phyloP scores from a whole-genome alignment of 2,113 vertebrate genomes.

The Cottus gobio region DNA sequence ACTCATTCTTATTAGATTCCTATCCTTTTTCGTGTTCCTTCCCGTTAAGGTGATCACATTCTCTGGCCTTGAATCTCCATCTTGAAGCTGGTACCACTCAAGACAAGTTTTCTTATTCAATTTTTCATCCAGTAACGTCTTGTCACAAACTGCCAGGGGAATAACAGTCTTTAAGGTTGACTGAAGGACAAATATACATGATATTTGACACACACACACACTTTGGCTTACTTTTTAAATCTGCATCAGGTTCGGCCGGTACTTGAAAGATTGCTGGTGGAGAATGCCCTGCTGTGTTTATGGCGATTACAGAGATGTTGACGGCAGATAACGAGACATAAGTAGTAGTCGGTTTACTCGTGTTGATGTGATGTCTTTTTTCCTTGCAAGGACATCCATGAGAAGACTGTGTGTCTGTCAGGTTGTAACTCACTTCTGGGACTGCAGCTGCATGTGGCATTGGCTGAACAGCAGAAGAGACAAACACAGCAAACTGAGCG shows the following conservation, averaged over 20 bases:
- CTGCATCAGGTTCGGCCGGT: constrained; percentile 2
- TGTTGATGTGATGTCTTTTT: neutral
- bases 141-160: constrained; percentile 62
- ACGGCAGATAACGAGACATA: constrained; percentile 57
- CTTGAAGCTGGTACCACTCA: constrained; percentile 71
- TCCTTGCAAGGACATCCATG: constrained; percentile 53
- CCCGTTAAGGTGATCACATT: neutral
- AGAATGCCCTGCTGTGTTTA: constrained; percentile 64
- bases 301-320: constrained; percentile 62
- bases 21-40: neutral
- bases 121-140: neutral
- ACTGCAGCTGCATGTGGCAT: constrained; percentile 28
- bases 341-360: neutral
- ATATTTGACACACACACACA: neutral
- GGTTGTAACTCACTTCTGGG: constrained; percentile 30
- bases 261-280: constrained; percentile 38
- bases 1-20: neutral
- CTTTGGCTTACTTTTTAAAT: constrained; percentile 59
- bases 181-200: neutral
- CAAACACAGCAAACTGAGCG: neutral
- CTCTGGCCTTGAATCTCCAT: constrained; percentile 38
- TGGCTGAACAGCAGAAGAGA: constrained; percentile 53
- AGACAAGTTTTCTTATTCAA: constrained; percentile 34
- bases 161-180: neutral
- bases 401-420: constrained; percentile 35